Conservation (phyloP, 2,113 vertebrate genomes). For the Boleophthalmus pectinirostris region DNA sequence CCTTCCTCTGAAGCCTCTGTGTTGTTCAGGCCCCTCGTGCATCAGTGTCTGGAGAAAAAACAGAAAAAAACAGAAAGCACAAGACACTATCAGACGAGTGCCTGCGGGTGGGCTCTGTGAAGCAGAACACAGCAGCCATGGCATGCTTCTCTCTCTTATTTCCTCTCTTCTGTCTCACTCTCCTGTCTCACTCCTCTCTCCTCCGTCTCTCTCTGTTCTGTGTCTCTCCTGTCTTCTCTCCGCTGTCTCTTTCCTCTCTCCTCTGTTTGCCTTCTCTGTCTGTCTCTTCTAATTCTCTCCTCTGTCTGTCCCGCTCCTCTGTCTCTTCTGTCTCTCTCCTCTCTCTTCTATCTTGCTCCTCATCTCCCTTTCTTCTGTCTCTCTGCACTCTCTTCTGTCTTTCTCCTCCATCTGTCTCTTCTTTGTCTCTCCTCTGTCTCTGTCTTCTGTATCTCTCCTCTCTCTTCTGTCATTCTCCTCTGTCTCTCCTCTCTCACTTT, state of each 20-base stretch:
- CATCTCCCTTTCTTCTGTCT: slow-evolving; percentile 6
- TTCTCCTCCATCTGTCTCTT: slow-evolving; percentile 34
- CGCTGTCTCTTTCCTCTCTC: too few relatives aligned
- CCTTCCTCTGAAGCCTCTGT: slow-evolving; percentile 73
- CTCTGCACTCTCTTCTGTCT: slow-evolving; percentile 26
- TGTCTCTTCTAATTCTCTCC: too few relatives aligned
- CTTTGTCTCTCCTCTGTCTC: neutral
- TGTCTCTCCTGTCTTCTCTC: too few relatives aligned
- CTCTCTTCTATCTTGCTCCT: slow-evolving; percentile 49
- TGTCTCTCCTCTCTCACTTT: too few relatives aligned
- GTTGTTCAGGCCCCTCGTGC: slow-evolving; percentile 70
- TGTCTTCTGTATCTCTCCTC: slow-evolving; percentile 28
- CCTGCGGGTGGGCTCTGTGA: slow-evolving; percentile 74
- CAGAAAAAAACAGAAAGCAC: slow-evolving; percentile 72
- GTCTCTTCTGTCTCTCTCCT: too few relatives aligned
- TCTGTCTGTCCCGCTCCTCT: too few relatives aligned
- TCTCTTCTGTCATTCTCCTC: slow-evolving; percentile 23
- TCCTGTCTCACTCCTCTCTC: too few relatives aligned
- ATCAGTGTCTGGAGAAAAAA: slow-evolving; percentile 69
- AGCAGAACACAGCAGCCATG: slow-evolving; percentile 70
- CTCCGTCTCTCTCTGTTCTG: too few relatives aligned
- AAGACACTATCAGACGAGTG: slow-evolving; percentile 78
- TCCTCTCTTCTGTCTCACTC: slow-evolving; percentile 6
- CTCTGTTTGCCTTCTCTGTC: too few relatives aligned
- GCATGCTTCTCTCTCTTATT: slow-evolving; percentile 55